Evolutionary conservation across 2,888 invertebrate genomes (phyloP), one percentile per base, ranked within the genome.

Genomic region (Agrochola litura): DNA sequence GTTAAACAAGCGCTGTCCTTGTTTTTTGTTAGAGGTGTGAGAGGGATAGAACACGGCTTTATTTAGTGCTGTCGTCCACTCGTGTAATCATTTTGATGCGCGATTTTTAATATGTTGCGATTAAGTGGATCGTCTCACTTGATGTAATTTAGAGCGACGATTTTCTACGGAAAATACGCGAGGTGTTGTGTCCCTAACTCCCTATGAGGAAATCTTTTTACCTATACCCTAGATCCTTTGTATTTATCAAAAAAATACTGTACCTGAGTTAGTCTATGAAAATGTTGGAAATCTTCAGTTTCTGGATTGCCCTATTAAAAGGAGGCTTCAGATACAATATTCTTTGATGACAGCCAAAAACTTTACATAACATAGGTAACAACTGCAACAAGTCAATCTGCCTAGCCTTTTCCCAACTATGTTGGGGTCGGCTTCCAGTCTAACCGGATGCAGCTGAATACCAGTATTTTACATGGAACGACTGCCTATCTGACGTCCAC

Each of bases 61-160:
- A 73, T 76, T 77, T 60, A 78, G 60, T 63, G 52, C 61, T 76
- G 58, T 54, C 75, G 81, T 84, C 66, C 81, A 84, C 72, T 76
- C 9, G 63, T 46, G 22, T 81, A 72, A 84, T 80, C 73, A 64
- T 81, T 75, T 61, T 66, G 61, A 58, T 84, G 46, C 4, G 63
- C 49, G 25, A 80, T 75, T 84, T 84, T 76, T 84, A 81, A 84
- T 82, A 81, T 81, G 75, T 54, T 64, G 56, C 12, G 12, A 63
- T 84, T 72, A 60, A 70, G 70, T 49, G 30, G 37, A 46, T 30
- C 22, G 14, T 41, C 22, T 30, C 16, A 19, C 30, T 58, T 54
- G 37, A 46, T 61, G 76, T 61, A 4, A n/a, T 54, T 52, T 46
- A 12, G 14, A 72, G 6, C 9, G 41, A 14, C 0, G 14, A 6